Conservation (phyloP, 2,113 vertebrate genomes). For the Cheirogaleus medius region DNA sequence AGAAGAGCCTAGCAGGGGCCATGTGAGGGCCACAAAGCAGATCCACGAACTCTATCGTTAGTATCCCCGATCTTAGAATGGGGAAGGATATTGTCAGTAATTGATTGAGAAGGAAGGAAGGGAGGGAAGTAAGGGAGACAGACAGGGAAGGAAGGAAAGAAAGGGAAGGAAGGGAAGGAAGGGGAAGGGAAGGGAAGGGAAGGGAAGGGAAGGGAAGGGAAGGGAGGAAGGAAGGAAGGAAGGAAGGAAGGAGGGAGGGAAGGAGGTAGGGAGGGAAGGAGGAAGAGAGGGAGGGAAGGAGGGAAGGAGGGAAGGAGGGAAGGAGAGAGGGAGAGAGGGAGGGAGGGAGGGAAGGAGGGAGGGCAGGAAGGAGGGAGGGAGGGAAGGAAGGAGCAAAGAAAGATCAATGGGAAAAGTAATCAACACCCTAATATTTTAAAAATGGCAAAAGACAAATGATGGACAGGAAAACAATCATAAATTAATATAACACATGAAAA, state of each 20-base stretch:
- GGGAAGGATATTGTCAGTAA: background rate
- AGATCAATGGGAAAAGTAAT: background rate
- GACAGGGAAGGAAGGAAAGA: rapidly evolving
- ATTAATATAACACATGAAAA: background rate
- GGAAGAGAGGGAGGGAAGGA: rapidly evolving
- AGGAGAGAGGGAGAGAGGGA: rapidly evolving
- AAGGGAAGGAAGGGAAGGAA: background rate
- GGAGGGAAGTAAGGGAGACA: rapidly evolving
- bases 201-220: no score
- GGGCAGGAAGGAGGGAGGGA: no score
- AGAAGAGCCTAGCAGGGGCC: background rate
- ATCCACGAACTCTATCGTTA: background rate
- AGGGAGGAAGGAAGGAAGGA: rapidly evolving
- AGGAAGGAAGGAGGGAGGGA: background rate
- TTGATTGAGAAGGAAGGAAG: background rate
- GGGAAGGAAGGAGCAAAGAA: no score
- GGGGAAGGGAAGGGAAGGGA: background rate
- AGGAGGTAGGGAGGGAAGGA: no score
- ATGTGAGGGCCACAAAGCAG: background rate
- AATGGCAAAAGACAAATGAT: background rate
- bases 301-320: background rate
- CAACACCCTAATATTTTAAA: background rate
- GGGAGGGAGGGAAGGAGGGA: background rate
- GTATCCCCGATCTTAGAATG: background rate
- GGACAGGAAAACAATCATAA: background rate